Evolutionary conservation across 2,113 vertebrate genomes (phyloP), one percentile per base, ranked within the genome.

Genomic region (Edolisoma coerulescens): DNA sequence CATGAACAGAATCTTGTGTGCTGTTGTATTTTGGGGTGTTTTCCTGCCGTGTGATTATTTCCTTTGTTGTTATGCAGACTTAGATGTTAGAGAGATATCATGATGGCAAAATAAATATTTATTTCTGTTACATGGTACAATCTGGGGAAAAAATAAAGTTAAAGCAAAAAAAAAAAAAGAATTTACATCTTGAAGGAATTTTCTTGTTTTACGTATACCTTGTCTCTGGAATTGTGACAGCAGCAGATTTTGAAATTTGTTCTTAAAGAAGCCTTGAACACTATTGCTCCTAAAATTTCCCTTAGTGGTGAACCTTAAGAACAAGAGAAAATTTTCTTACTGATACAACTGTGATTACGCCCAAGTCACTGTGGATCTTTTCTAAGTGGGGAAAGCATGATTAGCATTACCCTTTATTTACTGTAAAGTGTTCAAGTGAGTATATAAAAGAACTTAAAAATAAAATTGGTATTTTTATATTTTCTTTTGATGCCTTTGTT

Each of bases 11-110:
- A 45, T 50, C 1, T 45, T 37, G 39, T 81, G 23, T 89, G n/a
- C 16, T 57, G 6, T 42, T 77, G 13, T 42, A 41, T 82, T 85
- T 47, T 82, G 0, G 0, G 3, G 3, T 54, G 28, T 82, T 85
- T 6, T 65, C 22, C 61, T 90, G 32, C 13, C 88, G 15, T 1
- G 2, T 39, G 5, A 50, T 79, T 63, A 23, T 80, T 90, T 87
- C 5, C 24, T 85, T 77, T 56, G 16, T 7, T 77, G 6, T 89
- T 63, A 21, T 7, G 10, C 45, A 90, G 37, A 59, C 21, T 57
- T 77, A 37, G 57, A 68, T 23, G 10, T 14, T 39, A 73, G 52
- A 65, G 30, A 61, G 18, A 17, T 37, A 59, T 4, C 21, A 77
- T 49, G 28, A 82, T 76, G 24, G 35, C 16, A 65, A 81, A 79